phyloP scores from a whole-genome alignment of 2,113 vertebrate species.

The Phyllostomus discolor region DNA sequence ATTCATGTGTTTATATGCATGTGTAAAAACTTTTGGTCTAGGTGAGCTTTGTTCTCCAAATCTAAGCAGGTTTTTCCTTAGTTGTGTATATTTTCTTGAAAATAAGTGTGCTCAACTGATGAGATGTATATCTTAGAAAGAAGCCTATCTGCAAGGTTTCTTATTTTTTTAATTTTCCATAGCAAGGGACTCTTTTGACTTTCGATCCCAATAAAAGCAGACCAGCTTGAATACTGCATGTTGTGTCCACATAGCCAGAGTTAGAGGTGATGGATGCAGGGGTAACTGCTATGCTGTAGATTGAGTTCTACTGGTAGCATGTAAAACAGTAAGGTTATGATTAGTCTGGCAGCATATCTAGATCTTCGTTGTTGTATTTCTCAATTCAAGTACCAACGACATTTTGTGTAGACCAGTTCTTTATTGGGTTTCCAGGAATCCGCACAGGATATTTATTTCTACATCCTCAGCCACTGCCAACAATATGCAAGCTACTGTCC shows the following conservation, averaged over 20 bases:
- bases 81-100: neutral
- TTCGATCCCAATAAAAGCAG: neutral
- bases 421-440: neutral
- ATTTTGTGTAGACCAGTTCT: neutral
- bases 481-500: neutral
- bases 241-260: neutral
- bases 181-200: neutral
- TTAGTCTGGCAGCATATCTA: neutral
- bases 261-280: neutral
- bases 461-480: neutral
- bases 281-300: neutral
- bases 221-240: neutral
- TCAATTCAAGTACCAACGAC: neutral
- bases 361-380: neutral
- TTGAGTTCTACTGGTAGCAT: neutral
- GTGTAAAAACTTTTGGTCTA: neutral
- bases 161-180: neutral
- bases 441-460: neutral
- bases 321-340: neutral
- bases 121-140: neutral
- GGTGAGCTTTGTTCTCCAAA: neutral
- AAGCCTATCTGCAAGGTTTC: neutral
- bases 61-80: neutral
- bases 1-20: neutral
- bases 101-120: neutral